These are phyloP conservation scores for Phalera bucephala DNA, from an alignment of 2,888 invertebrate genomes.

Conservation along the genomic window DNA sequence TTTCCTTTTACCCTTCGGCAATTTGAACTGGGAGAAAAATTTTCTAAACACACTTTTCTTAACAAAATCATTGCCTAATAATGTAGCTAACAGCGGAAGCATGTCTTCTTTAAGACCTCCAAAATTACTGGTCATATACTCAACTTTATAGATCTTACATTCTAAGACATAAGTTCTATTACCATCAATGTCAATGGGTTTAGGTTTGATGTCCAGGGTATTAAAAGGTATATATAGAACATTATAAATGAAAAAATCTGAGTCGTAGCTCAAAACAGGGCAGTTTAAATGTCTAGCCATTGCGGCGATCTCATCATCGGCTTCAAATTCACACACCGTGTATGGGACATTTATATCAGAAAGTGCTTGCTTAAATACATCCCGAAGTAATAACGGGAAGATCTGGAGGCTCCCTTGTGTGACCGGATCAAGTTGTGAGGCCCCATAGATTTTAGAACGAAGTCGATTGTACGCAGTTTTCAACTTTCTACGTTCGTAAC, in stretches of 20 bases:
- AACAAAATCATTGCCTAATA: conserved; percentile 96
- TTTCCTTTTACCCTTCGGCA: conserved; percentile 78
- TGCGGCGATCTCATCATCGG: conserved; percentile 94
- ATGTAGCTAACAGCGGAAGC: conserved; percentile 90
- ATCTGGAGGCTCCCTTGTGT: conserved; percentile 81
- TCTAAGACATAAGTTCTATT: conserved; percentile 69
- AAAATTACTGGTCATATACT: conserved; percentile 86
- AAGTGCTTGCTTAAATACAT: conserved; percentile 89
- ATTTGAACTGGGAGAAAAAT: conserved; percentile 86
- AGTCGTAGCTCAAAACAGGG: conserved; percentile 95
- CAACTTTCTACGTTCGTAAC: conserved; percentile 87
- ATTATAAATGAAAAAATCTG: conserved; percentile 96
- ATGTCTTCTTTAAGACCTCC: conserved; percentile 85
- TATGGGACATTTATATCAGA: conserved; percentile 85
- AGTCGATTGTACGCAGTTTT: conserved; percentile 84
- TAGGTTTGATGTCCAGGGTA: conserved; percentile 82
- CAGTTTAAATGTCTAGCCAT: conserved; percentile 90
- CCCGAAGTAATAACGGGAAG: conserved; percentile 89
- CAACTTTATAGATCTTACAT: conserved; percentile 89
- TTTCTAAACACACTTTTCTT: conserved; percentile 85
- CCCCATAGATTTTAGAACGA: conserved; percentile 82
- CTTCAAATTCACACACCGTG: conserved; percentile 92
- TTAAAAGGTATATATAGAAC: conserved; percentile 91
- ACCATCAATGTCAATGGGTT: conserved; percentile 42
- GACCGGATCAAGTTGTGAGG: conserved; percentile 80